These are phyloP conservation scores for Lagorchestes hirsutus DNA, from an alignment of 2,797 vertebrate species.

Conservation along the genomic window DNA sequence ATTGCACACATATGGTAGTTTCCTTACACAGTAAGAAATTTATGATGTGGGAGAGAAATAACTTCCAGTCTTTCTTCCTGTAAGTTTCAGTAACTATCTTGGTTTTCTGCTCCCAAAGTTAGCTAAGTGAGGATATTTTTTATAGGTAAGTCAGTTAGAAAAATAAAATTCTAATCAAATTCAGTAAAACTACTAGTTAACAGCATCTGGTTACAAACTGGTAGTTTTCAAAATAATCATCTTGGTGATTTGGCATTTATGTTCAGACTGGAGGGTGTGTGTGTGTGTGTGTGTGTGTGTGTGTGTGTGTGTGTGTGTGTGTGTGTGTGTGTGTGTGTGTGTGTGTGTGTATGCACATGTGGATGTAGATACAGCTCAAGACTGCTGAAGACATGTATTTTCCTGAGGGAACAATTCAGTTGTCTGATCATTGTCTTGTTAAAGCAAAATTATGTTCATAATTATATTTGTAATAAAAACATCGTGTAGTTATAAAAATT, in stretches of 20 bases:
- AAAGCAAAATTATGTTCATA: neutral
- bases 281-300: neutral
- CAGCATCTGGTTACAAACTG: neutral
- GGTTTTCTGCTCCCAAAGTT: slow-evolving; percentile 17
- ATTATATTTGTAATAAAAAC: neutral
- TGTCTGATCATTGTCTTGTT: neutral
- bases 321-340: neutral
- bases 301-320: no score
- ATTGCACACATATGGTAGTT: neutral
- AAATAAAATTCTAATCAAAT: neutral
- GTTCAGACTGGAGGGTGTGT: neutral
- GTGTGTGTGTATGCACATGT: neutral
- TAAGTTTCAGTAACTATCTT: neutral
- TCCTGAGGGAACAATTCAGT: neutral
- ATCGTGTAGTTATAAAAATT: neutral
- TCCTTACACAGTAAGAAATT: slow-evolving; percentile 24
- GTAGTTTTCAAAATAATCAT: neutral
- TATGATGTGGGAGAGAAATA: slow-evolving; percentile 6
- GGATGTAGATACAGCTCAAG: neutral
- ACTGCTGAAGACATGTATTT: rapidly evolving
- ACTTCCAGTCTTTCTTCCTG: neutral
- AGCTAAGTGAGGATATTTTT: neutral
- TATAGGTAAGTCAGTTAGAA: slow-evolving; percentile 17
- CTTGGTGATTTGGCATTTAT: neutral
- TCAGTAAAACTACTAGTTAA: neutral